A percentile compares a stretch with the other conserved stretches of the same genome.
Evolutionary conservation across 2,888 invertebrate genomes (phyloP).

Genomic region (Apamea epomidion): DNA sequence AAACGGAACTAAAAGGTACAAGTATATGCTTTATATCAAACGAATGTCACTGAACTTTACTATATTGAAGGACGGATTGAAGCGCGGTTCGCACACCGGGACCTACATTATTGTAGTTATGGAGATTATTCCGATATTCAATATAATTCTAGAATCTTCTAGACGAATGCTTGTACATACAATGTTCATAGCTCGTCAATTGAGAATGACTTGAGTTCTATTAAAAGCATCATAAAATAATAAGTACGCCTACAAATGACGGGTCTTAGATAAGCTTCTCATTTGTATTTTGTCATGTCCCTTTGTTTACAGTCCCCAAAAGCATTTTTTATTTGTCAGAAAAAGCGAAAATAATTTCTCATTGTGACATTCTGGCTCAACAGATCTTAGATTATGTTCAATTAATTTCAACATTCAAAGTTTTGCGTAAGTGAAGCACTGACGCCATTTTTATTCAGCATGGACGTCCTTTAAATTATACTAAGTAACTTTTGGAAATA

Average conservation of each 20-base stretch:
- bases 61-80: slow-evolving; percentile 1
- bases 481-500: neutral
- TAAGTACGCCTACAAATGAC: slow-evolving; percentile 61
- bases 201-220: slow-evolving; percentile 28
- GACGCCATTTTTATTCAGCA: slow-evolving; percentile 12
- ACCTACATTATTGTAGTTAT: neutral
- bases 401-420: slow-evolving; percentile 61
- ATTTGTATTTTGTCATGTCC: slow-evolving; percentile 71
- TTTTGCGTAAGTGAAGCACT: slow-evolving; percentile 23
- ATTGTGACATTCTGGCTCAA: slow-evolving; percentile 64
- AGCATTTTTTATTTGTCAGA: slow-evolving; percentile 63
- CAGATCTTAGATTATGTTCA: slow-evolving; percentile 62
- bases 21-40: neutral
- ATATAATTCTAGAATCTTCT: neutral
- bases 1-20: neutral
- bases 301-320: slow-evolving; percentile 67
- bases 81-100: neutral
- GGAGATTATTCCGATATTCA: neutral
- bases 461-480: neutral
- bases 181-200: slow-evolving; percentile 22
- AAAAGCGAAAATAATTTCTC: slow-evolving; percentile 71
- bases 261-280: slow-evolving; percentile 71
- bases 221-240: slow-evolving; percentile 66
- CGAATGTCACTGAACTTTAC: neutral
- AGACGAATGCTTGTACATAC: neutral